phyloP scores from a whole-genome alignment of 2,113 vertebrate species.

The Antigone vipio region DNA sequence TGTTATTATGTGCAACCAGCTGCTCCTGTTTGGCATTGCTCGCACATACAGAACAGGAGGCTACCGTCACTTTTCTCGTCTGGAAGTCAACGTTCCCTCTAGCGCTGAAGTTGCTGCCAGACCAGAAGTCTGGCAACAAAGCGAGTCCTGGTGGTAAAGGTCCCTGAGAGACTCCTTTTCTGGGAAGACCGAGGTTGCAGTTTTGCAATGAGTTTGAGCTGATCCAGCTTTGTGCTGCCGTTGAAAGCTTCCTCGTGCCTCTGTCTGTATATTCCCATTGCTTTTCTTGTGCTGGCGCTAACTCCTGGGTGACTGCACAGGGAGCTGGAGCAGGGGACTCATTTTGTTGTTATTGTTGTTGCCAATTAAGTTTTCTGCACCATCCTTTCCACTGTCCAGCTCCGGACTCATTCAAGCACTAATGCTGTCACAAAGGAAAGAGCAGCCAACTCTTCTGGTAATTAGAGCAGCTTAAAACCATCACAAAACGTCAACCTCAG shows the following conservation, averaged over 20 bases:
- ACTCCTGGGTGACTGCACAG: background rate
- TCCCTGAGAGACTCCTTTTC: background rate
- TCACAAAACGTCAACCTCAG: background rate
- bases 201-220: background rate
- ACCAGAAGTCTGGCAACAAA: background rate
- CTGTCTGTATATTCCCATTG: background rate
- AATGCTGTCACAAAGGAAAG: constrained; percentile 13
- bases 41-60: constrained; percentile 35
- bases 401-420: background rate
- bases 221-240: background rate
- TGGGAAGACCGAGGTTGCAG: background rate
- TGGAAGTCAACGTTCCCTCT: constrained; percentile 16
- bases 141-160: background rate
- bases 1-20: constrained; percentile 69
- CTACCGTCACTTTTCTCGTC: background rate
- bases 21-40: constrained; percentile 62
- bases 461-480: constrained; percentile 10
- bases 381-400: constrained; percentile 19
- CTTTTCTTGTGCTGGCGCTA: background rate
- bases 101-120: background rate
- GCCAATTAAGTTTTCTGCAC: constrained; percentile 56
- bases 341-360: background rate
- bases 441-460: constrained; percentile 12
- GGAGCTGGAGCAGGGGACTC: background rate
- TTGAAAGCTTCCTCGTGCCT: background rate